Base-by-base conservation (phyloP, 2,888 invertebrate species). In the Dicyrtoma fusca region DNA sequence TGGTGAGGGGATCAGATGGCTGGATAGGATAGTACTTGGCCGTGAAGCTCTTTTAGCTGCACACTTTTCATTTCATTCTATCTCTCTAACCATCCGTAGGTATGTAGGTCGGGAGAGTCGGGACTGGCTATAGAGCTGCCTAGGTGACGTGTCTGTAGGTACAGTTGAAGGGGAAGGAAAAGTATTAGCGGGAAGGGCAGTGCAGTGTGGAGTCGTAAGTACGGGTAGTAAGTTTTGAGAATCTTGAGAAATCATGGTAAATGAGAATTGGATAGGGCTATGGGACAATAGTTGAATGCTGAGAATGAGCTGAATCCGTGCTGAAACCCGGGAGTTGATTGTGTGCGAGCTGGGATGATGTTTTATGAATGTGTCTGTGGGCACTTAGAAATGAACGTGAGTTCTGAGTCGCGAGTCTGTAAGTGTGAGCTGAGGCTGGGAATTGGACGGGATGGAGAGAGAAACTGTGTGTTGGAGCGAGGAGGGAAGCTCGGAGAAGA, bases 1-100 rank as follows among this genome's bases (percentile, higher is more conserved):
- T 69, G 25, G 73, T 73, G 76, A 74, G 70, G 72, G 75, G 77
- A 77, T 76, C 72, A 71, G 74, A 78, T 76, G 74, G 71, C 72
- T 66, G 69, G 19, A 71, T 45, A 25, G 45, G 47, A 45, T 47
- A 55, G 61, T 69, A 47, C 47, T 51, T 49, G 59, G 69, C 69
- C 61, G 47, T 59, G 62, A 69, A 69, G 69, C 49, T 61, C 23
- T 42, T 69, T 61, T 69, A 23, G 57, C 5, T 68, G 55, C 51
- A 53, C 66, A 68, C 66, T 68, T 68, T 68, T 68, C 66, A 68
- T 68, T 68, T 42, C 49, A n/a, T 49, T 45, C 44, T 63, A n/a
- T 21, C 45, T 63, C 1, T 21, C 17, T 1, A 42, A 21, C 63
- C 10, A 17, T 45, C 45, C n/a, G 2, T 23, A 1, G 26, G 57